A percentile compares a stretch with the other conserved stretches of the same genome.
Conservation (phyloP, 2,797 vertebrate genomes). For the Tokudaia tokunoshimensis region DNA sequence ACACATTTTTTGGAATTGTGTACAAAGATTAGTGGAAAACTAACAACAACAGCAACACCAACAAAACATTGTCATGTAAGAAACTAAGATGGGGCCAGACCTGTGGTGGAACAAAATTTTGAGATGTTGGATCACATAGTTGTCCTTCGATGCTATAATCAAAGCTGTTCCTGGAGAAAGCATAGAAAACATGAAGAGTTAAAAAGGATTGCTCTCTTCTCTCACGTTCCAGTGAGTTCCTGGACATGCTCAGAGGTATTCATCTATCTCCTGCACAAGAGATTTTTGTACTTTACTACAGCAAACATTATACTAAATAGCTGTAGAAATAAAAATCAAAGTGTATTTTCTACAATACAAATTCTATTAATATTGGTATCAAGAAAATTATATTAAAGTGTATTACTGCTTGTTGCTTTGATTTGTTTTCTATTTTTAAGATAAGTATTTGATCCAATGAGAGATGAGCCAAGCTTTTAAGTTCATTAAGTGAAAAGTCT, state of each 20-base stretch:
- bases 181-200: not conserved
- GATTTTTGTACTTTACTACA: not conserved
- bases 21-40: not conserved
- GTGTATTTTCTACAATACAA: not conserved
- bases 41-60: not conserved
- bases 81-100: not conserved
- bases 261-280: not conserved
- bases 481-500: constrained; percentile 13
- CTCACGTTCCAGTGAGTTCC: not conserved
- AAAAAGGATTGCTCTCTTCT: not conserved
- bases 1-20: not conserved
- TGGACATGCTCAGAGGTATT: not conserved
- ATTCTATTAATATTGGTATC: not conserved
- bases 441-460: not conserved
- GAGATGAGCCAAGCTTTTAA: not conserved
- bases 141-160: not conserved
- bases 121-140: not conserved
- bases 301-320: not conserved
- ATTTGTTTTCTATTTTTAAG: not conserved
- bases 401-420: not conserved
- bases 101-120: not conserved
- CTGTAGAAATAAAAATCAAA: not conserved
- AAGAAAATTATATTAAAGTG: not conserved
- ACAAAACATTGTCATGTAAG: not conserved
- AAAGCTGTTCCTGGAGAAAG: not conserved